phyloP scores from a whole-genome alignment of 1,140 invertebrate genomes.

The Idris sp. region DNA sequence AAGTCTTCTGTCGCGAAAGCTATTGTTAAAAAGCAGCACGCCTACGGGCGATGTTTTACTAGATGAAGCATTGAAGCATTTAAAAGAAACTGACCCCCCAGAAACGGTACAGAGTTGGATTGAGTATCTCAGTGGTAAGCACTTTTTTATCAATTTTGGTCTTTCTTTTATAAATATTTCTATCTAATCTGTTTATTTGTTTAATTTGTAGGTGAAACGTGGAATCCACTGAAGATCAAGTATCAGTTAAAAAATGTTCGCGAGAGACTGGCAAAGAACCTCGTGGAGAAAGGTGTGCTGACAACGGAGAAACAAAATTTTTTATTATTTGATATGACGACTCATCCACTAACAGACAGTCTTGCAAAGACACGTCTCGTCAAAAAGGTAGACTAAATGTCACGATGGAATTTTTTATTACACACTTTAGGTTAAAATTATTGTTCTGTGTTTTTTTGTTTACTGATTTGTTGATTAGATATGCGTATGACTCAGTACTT shows the following conservation, averaged over 20 bases:
- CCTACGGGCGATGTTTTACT: constrained; percentile 98
- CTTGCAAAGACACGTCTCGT: constrained; percentile 97
- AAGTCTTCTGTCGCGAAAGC: constrained; percentile 90
- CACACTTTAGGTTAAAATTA: too few relatives aligned
- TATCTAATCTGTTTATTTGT: neutral
- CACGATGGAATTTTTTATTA: constrained; percentile 21
- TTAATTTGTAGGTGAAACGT: constrained; percentile 92
- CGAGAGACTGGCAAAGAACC: constrained; percentile 98
- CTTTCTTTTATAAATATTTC: neutral
- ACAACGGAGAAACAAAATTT: constrained; percentile 99
- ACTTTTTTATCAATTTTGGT: neutral
- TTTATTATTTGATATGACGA: constrained; percentile 99
- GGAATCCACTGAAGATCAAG: constrained; percentile 99
- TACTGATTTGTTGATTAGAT: constrained; percentile 46
- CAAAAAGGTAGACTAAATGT: constrained; percentile 87
- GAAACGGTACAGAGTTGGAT: constrained; percentile 99
- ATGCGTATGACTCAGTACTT: constrained; percentile 15
- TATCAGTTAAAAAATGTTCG: constrained; percentile 99
- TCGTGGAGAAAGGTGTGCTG: constrained; percentile 99
- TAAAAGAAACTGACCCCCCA: constrained; percentile 97
- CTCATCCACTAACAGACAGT: constrained; percentile 98
- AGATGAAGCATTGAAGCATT: constrained; percentile 99
- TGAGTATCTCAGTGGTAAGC: constrained; percentile 96
- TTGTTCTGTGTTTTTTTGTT: too few relatives aligned
- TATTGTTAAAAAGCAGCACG: constrained; percentile 88